Evolutionary conservation across 2,797 vertebrate species (phyloP).

Genomic region (Anguilla megastoma): DNA sequence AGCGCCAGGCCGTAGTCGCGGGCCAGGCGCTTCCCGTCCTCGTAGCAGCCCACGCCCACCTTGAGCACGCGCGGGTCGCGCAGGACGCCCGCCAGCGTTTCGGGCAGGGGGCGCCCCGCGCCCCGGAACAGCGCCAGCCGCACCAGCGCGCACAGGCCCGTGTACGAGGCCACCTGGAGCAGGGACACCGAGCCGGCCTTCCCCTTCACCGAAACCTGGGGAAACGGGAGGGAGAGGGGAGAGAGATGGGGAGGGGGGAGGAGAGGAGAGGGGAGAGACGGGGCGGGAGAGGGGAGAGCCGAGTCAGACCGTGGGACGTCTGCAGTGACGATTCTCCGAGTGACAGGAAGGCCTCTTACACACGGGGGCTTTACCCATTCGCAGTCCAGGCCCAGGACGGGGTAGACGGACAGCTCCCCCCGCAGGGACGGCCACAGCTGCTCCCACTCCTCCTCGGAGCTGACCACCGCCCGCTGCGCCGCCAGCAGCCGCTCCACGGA

Average conservation of each 20-base stretch:
- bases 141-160: conserved; percentile 85
- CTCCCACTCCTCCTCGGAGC: conserved; percentile 81
- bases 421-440: conserved; percentile 78
- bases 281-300: background rate
- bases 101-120: conserved; percentile 72
- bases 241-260: background rate
- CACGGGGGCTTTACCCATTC: conserved; percentile 88
- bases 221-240: background rate
- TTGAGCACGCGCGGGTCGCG: conserved; percentile 80
- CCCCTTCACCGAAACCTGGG: conserved; percentile 84
- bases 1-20: conserved; percentile 83
- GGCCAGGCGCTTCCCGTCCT: conserved; percentile 86
- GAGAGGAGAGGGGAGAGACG: no score
- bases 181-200: conserved; percentile 82
- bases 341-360: conserved; percentile 62
- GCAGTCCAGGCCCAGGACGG: conserved; percentile 93
- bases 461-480: conserved; percentile 77
- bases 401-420: conserved; percentile 77
- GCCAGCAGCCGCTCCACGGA: conserved; percentile 71
- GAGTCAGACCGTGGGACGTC: no score
- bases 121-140: conserved; percentile 76
- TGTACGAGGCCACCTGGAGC: conserved; percentile 86
- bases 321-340: background rate
- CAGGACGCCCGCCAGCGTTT: conserved; percentile 78
- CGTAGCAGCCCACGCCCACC: conserved; percentile 91